Base-by-base conservation (phyloP, 2,888 invertebrate species). In the Epistrophe grossulariae region DNA sequence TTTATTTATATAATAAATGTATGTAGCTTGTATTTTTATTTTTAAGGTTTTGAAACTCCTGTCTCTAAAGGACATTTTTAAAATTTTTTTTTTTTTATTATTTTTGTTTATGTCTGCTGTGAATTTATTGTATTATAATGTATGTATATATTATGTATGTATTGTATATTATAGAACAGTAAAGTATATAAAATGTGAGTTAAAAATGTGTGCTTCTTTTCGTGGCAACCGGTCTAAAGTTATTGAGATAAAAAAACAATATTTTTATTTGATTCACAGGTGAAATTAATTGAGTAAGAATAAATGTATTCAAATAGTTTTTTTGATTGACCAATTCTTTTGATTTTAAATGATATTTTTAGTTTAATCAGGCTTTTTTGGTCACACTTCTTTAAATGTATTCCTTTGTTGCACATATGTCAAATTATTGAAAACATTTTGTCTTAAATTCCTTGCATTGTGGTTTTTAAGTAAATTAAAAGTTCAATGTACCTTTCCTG, bases 101-200 rank as follows among this genome's bases (percentile, higher is more conserved):
- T 35, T 35, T 35, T 7, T 35, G 9, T 40, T 2, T 62, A 15
- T 24, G 24, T 52, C 4, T 24, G 38, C 66, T 50, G 68, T 66
- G 70, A 55, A 55, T 70, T 55, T 70, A 52, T 55, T 55, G 40
- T 70, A 70, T 70, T 70, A 55, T 70, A 55, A 55, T 70, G 40
- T 43, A 55, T 70, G 50, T 68, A 68, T 50, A 50, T 68, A 68
- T 68, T 50, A 50, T 68, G 50, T 68, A 70, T 70, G 70, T 40
- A 70, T 55, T 70, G 70, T 70, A 70, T 70, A 70, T 52, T 52
- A 28, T 70, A 70, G 28, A 70, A 55, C 55, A 52, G 38, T 55
- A 55, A 70, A 52, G 70, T 55, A 40, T 43, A 70, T 17, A 28
- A 70, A 55, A 28, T 55, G 40, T 55, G n/a, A 55, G 28, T 70